phyloP scores from a whole-genome alignment of 92 coral and sea anemone genomes.

The Palythoa grandis region DNA sequence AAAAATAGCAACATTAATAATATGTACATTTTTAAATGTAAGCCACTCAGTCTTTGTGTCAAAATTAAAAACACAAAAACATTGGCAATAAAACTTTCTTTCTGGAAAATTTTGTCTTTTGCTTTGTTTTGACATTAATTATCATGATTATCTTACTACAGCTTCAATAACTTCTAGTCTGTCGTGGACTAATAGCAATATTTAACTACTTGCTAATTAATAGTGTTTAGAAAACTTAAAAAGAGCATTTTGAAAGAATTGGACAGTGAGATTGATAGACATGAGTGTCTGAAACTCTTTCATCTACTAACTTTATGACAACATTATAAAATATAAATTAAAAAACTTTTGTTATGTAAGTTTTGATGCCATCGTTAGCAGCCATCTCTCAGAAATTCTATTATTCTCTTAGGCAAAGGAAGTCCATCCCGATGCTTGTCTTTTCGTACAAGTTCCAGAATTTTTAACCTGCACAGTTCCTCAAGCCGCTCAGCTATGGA shows the following conservation, averaged over 20 bases:
- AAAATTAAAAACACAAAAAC: no score
- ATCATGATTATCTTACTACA: no score
- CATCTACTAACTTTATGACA: background rate
- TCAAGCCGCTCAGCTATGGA: slow-evolving; percentile 83
- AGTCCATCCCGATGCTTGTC: slow-evolving; percentile 51
- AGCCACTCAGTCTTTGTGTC: no score
- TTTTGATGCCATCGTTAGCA: background rate
- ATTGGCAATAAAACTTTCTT: no score
- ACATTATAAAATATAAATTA: slow-evolving; percentile 6
- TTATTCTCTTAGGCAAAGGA: slow-evolving; percentile 75
- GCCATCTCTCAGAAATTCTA: slow-evolving; percentile 69
- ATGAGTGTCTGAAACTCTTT: background rate
- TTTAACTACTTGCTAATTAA: no score
- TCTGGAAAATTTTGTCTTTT: no score
- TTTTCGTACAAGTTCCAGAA: slow-evolving; percentile 65
- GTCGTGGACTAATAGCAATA: no score
- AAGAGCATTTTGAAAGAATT: background rate
- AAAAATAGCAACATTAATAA: no score
- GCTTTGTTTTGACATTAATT: no score
- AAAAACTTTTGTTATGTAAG: background rate
- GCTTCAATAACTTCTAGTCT: no score
- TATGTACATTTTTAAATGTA: no score
- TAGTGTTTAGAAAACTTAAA: no score
- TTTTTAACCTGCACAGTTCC: slow-evolving; percentile 69
- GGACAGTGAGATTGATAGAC: background rate